Base-by-base conservation (phyloP, 2,888 invertebrate genomes). In the Lithosia quadra region DNA sequence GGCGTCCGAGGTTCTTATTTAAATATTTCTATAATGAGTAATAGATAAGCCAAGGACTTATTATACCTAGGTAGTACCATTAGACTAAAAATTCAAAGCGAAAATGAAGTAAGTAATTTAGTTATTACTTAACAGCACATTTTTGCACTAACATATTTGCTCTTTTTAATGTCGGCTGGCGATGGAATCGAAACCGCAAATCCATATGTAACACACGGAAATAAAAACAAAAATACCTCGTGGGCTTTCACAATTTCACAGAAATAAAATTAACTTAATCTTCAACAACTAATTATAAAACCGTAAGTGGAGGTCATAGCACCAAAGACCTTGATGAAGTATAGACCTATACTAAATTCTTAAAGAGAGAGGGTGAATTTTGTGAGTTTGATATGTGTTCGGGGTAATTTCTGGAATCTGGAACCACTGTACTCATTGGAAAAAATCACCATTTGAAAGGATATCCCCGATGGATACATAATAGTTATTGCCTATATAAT, bases 151-250 rank as follows among this genome's bases (percentile, higher is more conserved):
- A 18, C 18, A 49, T 49, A 0, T 49, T 49, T 15, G 18, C 8
- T 49, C 8, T n/a, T 49, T 49, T 49, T 7, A n/a, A 43, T 43
- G 7, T 18, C 43, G 7, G 18, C 49, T 49, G 39, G 15, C 39
- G 5, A 15, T 18, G 9, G 49, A 49, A 49, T 49, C n/a, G 7
- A n/a, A 49, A 49, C 49, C n/a, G n/a, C 49, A n/a, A 49, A 49
- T 49, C 49, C 49, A n/a, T 9, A 49, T 49, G n/a, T 49, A n/a
- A 49, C 49, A 49, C 49, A 61, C 57, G 22, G 57, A 58, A 49
- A 49, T n/a, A 0, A 49, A 49, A 49, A n/a, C 9, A 49, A 49
- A 49, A 49, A 49, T 49, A 49, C 49, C 49, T n/a, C n/a, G 49
- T 9, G 49, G n/a, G 18, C 49, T 49, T 49, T 49, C 49, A 49